Evolutionary conservation across 2,113 vertebrate species (phyloP), one percentile per base, ranked within the genome.

Genomic region (Fregata magnificens): DNA sequence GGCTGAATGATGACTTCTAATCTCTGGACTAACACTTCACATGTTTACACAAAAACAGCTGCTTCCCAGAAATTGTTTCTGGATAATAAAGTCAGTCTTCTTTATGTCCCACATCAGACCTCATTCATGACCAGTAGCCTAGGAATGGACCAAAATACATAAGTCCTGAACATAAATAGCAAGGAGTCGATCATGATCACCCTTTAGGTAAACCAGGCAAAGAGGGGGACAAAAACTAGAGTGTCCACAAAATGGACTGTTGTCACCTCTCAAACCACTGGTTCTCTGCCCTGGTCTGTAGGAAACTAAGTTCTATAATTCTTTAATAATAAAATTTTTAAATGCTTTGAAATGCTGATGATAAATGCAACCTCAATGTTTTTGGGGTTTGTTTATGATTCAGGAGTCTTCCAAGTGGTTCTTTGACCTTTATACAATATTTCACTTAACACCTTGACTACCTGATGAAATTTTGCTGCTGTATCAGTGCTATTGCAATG

Each of bases 401-500:
- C 34, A 61, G 61, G 83, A 93, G 44, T 56, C 29, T 63, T 76
- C 38, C 56, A 53, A 26, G 58, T 22, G 18, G 6, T 45, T 69
- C 20, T 63, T 7, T 55, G 49, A 50, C 18, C 31, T 72, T n/a
- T 26, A 1, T 32, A 13, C 16, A 47, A 0, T 24, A 40, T 71
- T 63, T 52, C 40, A 34, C 16, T 36, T 22, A 67, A 8, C 42
- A 21, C 9, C 20, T 49, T 67, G 69, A 42, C 50, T 25, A 47
- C 45, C 72, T 92, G 74, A 44, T 56, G 76, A 13, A 15, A 25
- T 17, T 56, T 24, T 69, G 80, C 76, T 69, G 56, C 77, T 47
- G 0, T 53, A 5, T 5, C 45, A 16, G 32, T 7, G 28, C 44
- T 50, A 4, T 16, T 8, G 5, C 13, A 45, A 11, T 4, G 36